Base-by-base conservation (phyloP, 2,888 invertebrate species). In the Didymodactylos carnosus region DNA sequence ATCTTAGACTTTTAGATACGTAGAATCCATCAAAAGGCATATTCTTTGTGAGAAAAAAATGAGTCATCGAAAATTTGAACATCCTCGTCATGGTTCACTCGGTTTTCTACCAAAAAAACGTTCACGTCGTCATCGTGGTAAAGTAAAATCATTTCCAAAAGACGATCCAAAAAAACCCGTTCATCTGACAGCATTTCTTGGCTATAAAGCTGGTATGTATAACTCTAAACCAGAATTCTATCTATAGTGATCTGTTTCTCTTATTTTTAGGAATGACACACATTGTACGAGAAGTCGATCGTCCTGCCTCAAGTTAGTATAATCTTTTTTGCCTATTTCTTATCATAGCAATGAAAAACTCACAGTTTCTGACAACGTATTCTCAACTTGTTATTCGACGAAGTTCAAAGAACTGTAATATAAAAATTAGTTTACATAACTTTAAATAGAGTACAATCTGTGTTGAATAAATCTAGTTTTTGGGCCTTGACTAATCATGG, bases 31-130 rank as follows among this genome's bases (percentile, higher is more conserved):
- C n/a, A n/a, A n/a, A n/a, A n/a, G n/a, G n/a, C n/a, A n/a, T n/a
- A n/a, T n/a, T n/a, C n/a, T n/a, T n/a, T n/a, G n/a, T n/a, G n/a
- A n/a, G n/a, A n/a, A n/a, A n/a, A n/a, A n/a, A n/a, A 62, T 62
- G 98, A 97, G 97, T 86, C 98, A 98, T 87, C 89, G 98, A 84
- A 98, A 99, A 85, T 99, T 98, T 86, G 95, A 94, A 83, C 97
- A 97, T 69, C 98, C 98, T 80, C 91, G 98, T 80, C 98, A 98
- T 88, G 98, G 98, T 81, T 97, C 95, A 75, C 94, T 98, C 92
- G 97, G 95, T 80, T 99, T 98, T 88, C 91, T 95, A 86, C 98
- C 98, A 81, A 97, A 95, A 87, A 99, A 98, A 86, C 88, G 98
- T 79, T 90, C 93, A 79, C 88, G 88, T 78, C 90, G 94, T 82